Base-by-base conservation (phyloP, 1,140 invertebrate species). In the Drosophila bifasciata region DNA sequence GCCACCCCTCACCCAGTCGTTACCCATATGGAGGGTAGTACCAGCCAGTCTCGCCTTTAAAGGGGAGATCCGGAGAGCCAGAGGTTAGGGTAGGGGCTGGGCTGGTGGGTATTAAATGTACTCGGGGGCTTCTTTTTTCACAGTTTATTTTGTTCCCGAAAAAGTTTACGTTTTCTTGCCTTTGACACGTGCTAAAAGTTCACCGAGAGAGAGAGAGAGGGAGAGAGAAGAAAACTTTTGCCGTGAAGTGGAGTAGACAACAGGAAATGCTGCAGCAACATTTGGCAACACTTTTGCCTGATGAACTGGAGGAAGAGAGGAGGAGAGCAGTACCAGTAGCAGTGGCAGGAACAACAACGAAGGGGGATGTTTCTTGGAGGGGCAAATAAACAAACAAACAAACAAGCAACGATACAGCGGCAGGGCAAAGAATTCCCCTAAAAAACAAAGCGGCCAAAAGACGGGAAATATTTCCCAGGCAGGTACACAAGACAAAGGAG, bases 161-260 rank as follows among this genome's bases (percentile, higher is more conserved):
- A 48, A 55, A 62, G 17, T 63, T 72, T 40, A 67, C 73, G 73
- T 79, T 67, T 80, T 70, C 41, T 23, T 17, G 15, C n/a, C 28
- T 77, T 50, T 81, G 81, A 88, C 81, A 85, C 77, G 81, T 78
- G 81, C 84, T 86, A 85, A 76, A 85, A 71, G 64, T 80, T 81
- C 32, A 32, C n/a, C n/a, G 28, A 11, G 72, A 77, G 61, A 62
- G 46, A 58, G 61, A 59, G 51, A 32, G 28, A 11, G 72, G 74
- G 61, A 62, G 46, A 58, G 61, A 59, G 51, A 70, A 76, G 32
- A 36, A 62, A 55, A 44, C n/a, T 57, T 69, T 63, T 61, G 50
- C 19, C 28, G 64, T 57, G 56, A 15, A 39, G 43, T 39, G 57
- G 60, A 66, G 79, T 49, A 81, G 83, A 85, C 81, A 85, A 74